Conservation (phyloP, 2,888 invertebrate genomes). For the Philaethria dido region DNA sequence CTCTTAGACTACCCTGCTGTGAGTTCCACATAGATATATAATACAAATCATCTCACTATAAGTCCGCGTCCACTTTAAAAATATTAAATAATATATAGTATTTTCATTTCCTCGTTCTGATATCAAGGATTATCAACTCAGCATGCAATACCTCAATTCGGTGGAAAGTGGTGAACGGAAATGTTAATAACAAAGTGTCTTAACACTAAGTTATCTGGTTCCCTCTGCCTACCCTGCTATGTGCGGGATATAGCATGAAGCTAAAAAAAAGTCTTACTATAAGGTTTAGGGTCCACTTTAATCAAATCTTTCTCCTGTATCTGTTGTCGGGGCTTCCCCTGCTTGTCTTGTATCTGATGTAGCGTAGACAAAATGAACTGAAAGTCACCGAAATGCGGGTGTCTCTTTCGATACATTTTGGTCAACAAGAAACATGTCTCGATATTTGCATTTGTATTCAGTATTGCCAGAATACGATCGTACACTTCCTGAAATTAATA, state of each 20-base stretch:
- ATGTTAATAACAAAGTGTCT: too few relatives aligned
- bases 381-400: constrained; percentile 69
- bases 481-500: constrained; percentile 53
- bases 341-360: constrained; percentile 56
- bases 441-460: constrained; percentile 34
- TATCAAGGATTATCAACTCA: too few relatives aligned
- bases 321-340: constrained; percentile 50
- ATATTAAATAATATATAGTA: too few relatives aligned
- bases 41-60: too few relatives aligned
- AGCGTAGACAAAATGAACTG: constrained; percentile 58
- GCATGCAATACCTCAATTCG: too few relatives aligned
- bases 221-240: too few relatives aligned
- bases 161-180: too few relatives aligned
- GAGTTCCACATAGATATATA: too few relatives aligned
- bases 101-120: too few relatives aligned
- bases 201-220: too few relatives aligned
- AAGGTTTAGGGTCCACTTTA: not conserved
- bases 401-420: constrained; percentile 53
- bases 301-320: constrained; percentile 54
- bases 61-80: too few relatives aligned
- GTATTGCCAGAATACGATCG: constrained; percentile 53
- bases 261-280: constrained; percentile 6
- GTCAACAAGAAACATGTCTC: constrained; percentile 52
- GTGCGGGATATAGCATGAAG: not conserved
- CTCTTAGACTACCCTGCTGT: too few relatives aligned